Base-by-base conservation (phyloP, 2,113 vertebrate species). In the Patagioenas fasciata region DNA sequence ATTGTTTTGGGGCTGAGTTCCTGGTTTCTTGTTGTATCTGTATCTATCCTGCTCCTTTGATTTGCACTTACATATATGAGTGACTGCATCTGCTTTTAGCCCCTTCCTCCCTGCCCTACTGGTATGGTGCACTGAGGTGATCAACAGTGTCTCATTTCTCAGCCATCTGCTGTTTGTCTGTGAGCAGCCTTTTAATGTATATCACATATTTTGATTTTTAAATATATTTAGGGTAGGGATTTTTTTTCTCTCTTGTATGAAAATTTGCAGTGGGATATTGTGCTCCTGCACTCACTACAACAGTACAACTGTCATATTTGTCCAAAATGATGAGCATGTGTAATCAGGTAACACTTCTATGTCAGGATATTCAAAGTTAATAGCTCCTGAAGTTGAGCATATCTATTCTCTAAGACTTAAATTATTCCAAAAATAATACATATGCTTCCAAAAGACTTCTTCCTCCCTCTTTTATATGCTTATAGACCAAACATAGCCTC, bases 21-120 rank as follows among this genome's bases (percentile, higher is more conserved):
- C 57, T 71, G 51, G 5, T 74, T 91, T 79, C 32, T 51, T 9
- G 17, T 6, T 71, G 9, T 24, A 20, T 11, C n/a, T 40, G 18
- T 70, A 15, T 36, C n/a, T 31, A 36, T 1, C 10, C 42, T 79
- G 15, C 53, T 72, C 20, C 62, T 75, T 44, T 32, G 62, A 24
- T 62, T 65, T 47, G 38, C 4, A 2, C 23, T n/a, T 25, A 0
- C 0, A 36, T 10, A 4, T 40, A 34, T 28, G 47, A 26, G 15
- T 66, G 80, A 64, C 15, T 26, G 38, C 24, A 13, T 25, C 78
- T 78, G 42, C 53, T 75, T 62, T 72, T 19, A 58, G 40, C 36
- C 34, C 28, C 34, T 54, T 62, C 54, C 38, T 61, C n/a, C 36
- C 61, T 29, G 50, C 11, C n/a, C 10, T 29, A 67, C 24, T 38